Conservation (phyloP, 2,113 vertebrate genomes). For the Phrynosoma blainvillii region DNA sequence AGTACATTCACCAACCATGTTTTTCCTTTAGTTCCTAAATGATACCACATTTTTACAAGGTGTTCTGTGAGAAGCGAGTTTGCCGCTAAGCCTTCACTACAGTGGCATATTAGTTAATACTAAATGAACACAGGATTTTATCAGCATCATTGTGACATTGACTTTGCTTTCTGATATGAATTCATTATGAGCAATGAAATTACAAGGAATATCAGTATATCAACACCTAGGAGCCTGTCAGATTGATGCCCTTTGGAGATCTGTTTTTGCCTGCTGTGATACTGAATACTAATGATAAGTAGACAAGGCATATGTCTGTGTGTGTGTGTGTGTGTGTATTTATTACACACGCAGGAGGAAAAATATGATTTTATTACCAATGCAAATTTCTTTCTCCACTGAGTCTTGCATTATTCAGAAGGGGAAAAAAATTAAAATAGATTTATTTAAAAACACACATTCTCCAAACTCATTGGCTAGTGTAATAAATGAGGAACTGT, state of each 20-base stretch:
- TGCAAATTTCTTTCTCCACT: neutral
- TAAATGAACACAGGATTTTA: neutral
- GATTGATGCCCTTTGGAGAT: neutral
- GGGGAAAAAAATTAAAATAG: neutral
- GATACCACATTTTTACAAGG: constrained; percentile 14
- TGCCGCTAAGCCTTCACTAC: neutral
- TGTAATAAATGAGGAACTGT: constrained; percentile 34
- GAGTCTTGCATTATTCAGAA: constrained; percentile 15
- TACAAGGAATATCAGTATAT: constrained; percentile 13
- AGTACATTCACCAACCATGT: neutral
- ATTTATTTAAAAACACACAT: constrained; percentile 39
- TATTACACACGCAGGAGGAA: neutral
- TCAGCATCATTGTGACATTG: neutral
- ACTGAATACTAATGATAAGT: constrained; percentile 23
- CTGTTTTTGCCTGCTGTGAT: neutral
- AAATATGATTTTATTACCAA: neutral
- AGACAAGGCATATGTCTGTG: neutral
- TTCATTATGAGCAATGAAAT: constrained; percentile 5
- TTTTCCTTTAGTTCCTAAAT: neutral
- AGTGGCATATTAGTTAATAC: neutral
- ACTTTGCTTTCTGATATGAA: neutral
- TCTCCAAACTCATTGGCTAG: neutral
- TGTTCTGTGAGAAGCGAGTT: neutral
- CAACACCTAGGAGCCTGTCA: constrained; percentile 25
- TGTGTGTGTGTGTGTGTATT: neutral